Base-by-base conservation (phyloP, 2,113 vertebrate species). In the Pteropus alecto region DNA sequence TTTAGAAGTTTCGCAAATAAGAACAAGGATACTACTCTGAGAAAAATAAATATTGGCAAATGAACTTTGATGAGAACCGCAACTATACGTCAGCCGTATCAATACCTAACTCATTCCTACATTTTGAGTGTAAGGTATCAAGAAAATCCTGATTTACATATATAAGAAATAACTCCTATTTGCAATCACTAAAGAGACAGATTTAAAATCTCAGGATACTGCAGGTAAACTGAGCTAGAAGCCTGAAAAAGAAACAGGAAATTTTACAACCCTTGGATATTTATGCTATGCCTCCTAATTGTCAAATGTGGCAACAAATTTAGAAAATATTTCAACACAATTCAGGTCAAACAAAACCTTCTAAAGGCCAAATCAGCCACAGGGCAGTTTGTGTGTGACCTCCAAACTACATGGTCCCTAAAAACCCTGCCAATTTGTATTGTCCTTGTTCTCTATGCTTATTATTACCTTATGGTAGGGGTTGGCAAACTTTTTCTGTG, bases 61-160 rank as follows among this genome's bases (percentile, higher is more conserved):
- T 68, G 7, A 61, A 46, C 51, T 87, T 0, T 16, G 26, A 78
- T 54, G 58, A 87, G 65, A 70, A 58, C 28, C 56, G 11, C 4
- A 90, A 24, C 0, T 51, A 19, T n/a, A 13, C 14, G 33, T 78
- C 33, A 82, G 26, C 77, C 60, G 38, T 38, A 38, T 95, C 89
- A 76, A 94, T 12, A 89, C 35, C 26, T 54, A 85, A 76, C n/a
- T 43, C 76, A n/a, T 12, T n/a, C 9, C 78, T 71, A 63, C 14
- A 41, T 54, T 88, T n/a, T 46, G 26, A 74, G 2, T 51, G 30
- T 61, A 63, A 19, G 5, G 1, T 43, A 76, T 61, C 58, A 60
- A 73, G 19, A 84, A 85, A 96, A 92, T 74, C 67, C 28, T 74
- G 22, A 73, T 43, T 95, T 43, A 92, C 48, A 94, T 18, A 61